Evolutionary conservation across 2,888 invertebrate genomes (phyloP).

Genomic region (Chironomus riparius): DNA sequence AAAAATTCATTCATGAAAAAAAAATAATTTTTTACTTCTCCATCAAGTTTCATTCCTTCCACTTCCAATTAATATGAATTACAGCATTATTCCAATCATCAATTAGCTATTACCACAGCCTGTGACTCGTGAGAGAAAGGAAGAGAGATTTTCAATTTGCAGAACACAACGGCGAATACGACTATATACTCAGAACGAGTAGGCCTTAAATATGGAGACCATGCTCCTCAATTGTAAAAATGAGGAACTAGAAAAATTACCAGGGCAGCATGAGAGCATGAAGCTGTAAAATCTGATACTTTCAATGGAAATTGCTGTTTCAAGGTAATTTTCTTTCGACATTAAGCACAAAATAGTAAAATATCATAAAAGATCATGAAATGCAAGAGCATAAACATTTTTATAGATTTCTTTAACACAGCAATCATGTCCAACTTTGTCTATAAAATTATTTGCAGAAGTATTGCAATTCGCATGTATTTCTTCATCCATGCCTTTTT

Average conservation of each 20-base stretch:
- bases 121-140: not conserved
- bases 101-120: not conserved
- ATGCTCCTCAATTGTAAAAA: constrained; percentile 24
- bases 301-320: constrained; percentile 17
- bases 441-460: not conserved
- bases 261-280: not conserved
- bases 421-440: not conserved
- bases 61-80: too few species aligned
- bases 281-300: not conserved
- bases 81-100: not conserved
- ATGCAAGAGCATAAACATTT: constrained; percentile 6
- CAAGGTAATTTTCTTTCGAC: constrained; percentile 24
- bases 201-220: constrained; percentile 10
- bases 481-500: not conserved
- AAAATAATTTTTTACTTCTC: too few species aligned
- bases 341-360: constrained; percentile 27
- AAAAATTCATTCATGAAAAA: too few species aligned
- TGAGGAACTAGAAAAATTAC: constrained; percentile 23
- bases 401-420: not conserved
- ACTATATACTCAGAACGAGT: not conserved
- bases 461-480: not conserved
- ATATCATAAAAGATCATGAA: constrained; percentile 24
- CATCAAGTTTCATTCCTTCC: too few species aligned
- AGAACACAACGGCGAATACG: not conserved
- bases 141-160: not conserved